These are phyloP conservation scores for Phaedon cochleariae DNA, from an alignment of 2,888 invertebrate species.

Conservation along the genomic window DNA sequence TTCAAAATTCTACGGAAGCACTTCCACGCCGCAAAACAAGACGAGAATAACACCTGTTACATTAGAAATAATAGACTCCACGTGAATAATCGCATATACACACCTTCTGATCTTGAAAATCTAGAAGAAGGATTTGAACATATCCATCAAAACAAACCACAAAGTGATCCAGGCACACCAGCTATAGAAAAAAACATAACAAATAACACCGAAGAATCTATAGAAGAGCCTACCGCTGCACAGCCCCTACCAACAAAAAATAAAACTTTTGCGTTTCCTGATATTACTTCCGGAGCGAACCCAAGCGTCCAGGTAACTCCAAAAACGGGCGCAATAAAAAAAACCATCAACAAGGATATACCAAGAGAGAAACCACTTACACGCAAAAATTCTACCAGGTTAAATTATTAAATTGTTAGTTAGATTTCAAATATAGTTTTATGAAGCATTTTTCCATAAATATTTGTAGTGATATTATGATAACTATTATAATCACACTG, in stretches of 20 bases:
- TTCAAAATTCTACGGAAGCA: neutral
- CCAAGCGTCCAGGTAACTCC: slow-evolving; percentile 1
- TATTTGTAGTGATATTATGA: too few species aligned
- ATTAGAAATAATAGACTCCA: slow-evolving; percentile 5
- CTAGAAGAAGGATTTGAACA: neutral
- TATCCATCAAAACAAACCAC: slow-evolving; percentile 4
- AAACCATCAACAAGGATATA: neutral
- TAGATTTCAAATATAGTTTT: slow-evolving; percentile 1
- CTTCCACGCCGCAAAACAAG: neutral
- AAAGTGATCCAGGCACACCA: slow-evolving; percentile 9
- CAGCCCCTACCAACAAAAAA: neutral
- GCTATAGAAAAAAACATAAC: neutral
- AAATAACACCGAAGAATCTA: slow-evolving; percentile 11
- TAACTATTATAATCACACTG: too few species aligned
- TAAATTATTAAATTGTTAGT: slow-evolving; percentile 6
- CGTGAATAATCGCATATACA: slow-evolving; percentile 3
- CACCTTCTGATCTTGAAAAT: neutral
- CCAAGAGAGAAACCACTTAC: slow-evolving; percentile 2
- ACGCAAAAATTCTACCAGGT: slow-evolving; percentile 4
- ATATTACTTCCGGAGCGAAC: neutral
- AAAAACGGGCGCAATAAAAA: neutral
- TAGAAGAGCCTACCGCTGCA: neutral
- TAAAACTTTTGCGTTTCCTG: slow-evolving; percentile 1
- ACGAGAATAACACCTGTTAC: neutral
- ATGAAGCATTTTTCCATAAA: neutral